Percentiles rank a stretch among this genome's conserved stretches.
Evolutionary conservation across 2,888 invertebrate genomes (phyloP).

Genomic region (Drosophila sordidapex): DNA sequence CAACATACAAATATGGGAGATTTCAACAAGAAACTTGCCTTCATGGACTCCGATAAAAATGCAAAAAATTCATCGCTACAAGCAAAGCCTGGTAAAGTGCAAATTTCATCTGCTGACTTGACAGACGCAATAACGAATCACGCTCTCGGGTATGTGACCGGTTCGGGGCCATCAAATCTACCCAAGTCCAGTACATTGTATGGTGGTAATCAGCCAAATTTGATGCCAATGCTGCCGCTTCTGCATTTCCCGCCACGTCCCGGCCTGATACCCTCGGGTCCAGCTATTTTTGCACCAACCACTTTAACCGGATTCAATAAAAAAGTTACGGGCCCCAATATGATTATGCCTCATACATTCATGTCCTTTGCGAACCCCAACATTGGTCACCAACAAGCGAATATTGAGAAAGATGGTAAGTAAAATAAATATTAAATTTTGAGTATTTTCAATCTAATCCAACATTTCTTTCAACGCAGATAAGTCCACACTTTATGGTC

Average conservation of each 20-base stretch:
- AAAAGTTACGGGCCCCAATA: slow-evolving; percentile 16
- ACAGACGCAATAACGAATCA: neutral
- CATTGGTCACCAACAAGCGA: slow-evolving; percentile 5
- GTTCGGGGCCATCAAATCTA: neutral
- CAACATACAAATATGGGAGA: neutral
- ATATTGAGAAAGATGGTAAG: slow-evolving; percentile 39
- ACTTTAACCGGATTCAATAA: slow-evolving; percentile 58
- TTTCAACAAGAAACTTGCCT: slow-evolving; percentile 8
- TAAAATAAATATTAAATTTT: neutral
- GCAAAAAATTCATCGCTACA: neutral
- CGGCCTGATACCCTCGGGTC: slow-evolving; percentile 86
- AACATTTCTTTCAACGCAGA: slow-evolving; percentile 16
- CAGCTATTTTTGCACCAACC: slow-evolving; percentile 85
- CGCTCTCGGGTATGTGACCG: slow-evolving; percentile 5
- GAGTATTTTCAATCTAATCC: neutral
- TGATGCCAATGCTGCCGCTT: slow-evolving; percentile 79
- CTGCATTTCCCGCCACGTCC: slow-evolving; percentile 86
- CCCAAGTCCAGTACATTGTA: slow-evolving; percentile 13
- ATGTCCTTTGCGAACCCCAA: slow-evolving; percentile 34
- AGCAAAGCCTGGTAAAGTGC: neutral
- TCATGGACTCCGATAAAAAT: slow-evolving; percentile 9
- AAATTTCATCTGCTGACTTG: slow-evolving; percentile 5
- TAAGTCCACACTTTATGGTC: slow-evolving; percentile 5
- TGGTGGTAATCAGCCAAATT: slow-evolving; percentile 71
- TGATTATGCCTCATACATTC: slow-evolving; percentile 51